phyloP scores from a whole-genome alignment of 53 echinoderm and acorn worm genomes.

The Zoroaster sp. region DNA sequence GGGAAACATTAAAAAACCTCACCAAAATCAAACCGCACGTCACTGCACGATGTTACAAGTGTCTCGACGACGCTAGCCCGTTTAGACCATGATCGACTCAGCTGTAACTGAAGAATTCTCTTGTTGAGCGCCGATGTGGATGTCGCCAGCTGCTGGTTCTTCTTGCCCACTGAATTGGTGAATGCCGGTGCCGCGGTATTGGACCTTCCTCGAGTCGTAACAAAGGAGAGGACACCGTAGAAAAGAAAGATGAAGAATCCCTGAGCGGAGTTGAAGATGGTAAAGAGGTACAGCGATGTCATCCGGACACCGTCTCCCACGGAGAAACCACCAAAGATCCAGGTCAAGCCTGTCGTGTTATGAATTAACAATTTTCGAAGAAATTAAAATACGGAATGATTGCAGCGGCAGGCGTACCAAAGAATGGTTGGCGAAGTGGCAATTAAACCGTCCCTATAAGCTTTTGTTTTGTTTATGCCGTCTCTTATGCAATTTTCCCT shows the following conservation, averaged over 20 bases:
- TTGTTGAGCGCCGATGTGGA: background rate
- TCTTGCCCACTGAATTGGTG: background rate
- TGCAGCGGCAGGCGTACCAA: no score
- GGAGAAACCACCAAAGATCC: slow-evolving; percentile 55
- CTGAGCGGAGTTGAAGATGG: slow-evolving; percentile 58
- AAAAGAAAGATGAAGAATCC: slow-evolving; percentile 65
- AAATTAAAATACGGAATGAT: no score
- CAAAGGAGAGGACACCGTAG: slow-evolving; percentile 44
- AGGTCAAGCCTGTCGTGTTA: slow-evolving; percentile 47
- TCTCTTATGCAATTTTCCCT: no score
- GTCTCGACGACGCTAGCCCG: background rate
- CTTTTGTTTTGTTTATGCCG: no score
- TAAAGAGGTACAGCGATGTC: slow-evolving; percentile 52
- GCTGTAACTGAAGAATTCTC: slow-evolving; percentile 16
- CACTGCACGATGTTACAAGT: slow-evolving; percentile 1
- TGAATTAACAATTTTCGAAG: no score
- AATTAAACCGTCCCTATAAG: no score
- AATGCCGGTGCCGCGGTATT: background rate
- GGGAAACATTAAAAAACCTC: background rate
- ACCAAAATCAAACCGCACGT: slow-evolving; percentile 3
- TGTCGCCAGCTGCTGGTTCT: background rate
- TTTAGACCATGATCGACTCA: background rate
- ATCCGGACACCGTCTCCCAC: slow-evolving; percentile 41
- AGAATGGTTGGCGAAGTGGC: no score
- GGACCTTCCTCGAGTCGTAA: background rate